Conservation (phyloP, 2,113 vertebrate species). For the Ammodytes marinus region DNA sequence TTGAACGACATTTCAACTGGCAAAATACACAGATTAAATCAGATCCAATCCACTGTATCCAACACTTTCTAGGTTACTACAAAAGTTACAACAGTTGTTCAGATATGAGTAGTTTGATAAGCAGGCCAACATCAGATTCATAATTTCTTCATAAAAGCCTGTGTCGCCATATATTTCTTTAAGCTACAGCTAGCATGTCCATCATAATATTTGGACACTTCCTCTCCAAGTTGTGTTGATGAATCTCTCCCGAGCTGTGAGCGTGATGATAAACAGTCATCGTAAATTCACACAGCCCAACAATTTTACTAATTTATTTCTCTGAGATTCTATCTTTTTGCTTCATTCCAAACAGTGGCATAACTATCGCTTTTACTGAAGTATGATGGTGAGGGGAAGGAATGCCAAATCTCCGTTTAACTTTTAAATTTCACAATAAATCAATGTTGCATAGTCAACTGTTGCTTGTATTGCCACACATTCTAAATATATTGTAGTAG, state of each 20-base stretch:
- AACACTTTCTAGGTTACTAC: background rate
- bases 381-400: constrained; percentile 34
- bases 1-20: constrained; percentile 3
- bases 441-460: constrained; percentile 32
- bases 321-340: constrained; percentile 26
- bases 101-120: constrained; percentile 2
- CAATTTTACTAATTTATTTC: constrained; percentile 51
- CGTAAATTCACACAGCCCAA: constrained; percentile 56
- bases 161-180: constrained; percentile 57
- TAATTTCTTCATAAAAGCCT: constrained; percentile 29
- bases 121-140: constrained; percentile 27
- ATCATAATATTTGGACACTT: constrained; percentile 78
- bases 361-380: constrained; percentile 9
- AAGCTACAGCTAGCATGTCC: constrained; percentile 57
- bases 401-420: constrained; percentile 50
- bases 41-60: constrained; percentile 1
- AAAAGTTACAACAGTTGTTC: constrained; percentile 2
- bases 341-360: constrained; percentile 52
- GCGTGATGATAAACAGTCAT: constrained; percentile 70
- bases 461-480: background rate
- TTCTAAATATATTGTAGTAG: background rate
- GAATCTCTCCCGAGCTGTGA: constrained; percentile 57
- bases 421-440: constrained; percentile 54
- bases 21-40: constrained; percentile 2
- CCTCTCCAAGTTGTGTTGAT: constrained; percentile 63